Evolutionary conservation across 2,113 vertebrate genomes (phyloP), one percentile per base, ranked within the genome.

Genomic region (Taxidea taxus): DNA sequence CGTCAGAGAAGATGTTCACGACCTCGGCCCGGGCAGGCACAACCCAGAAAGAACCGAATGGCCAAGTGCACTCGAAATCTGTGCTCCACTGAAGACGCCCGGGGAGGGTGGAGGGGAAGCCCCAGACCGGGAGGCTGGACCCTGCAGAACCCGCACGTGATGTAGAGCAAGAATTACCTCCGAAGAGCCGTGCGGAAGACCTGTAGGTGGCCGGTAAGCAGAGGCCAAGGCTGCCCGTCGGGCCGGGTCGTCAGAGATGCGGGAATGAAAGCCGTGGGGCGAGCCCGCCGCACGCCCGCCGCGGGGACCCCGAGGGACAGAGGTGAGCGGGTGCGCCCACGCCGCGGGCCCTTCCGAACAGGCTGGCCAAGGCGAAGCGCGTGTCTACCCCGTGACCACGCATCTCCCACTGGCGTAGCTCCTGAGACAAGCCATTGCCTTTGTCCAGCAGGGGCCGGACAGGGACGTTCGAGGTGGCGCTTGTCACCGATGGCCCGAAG

Each of bases 401-500:
- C 56, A 0, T 3, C 3, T 10, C 29, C 47, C 1, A 15, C 16
- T 14, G 16, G 47, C 14, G 12, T 4, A 3, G 14, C 56, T 15
- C 13, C 37, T 68, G 3, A 25, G 21, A 44, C 37, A 20, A 39
- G 1, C 0, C 27, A 7, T 7, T 1, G 6, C 70, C 44, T 66
- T 34, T 62, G 70, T 66, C 70, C 8, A 0, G 14, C 18, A 16
- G 62, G 13, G n/a, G 3, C 21, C 1, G 1, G 37, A 1, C 16
- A 1, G 4, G 23, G 29, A 20, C 4, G 49, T 58, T 23, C 4
- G 1, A 7, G 0, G 74, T 15, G 62, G 37, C 31, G 2, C 34
- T 31, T 0, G 5, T 81, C 18, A 0, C 4, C 2, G 25, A 2
- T 1, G 62, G 31, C 9, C 3, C 0, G 1, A 18, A 23, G 12